Conservation (phyloP, 2,797 vertebrate species). For the Xenopus petersii region DNA sequence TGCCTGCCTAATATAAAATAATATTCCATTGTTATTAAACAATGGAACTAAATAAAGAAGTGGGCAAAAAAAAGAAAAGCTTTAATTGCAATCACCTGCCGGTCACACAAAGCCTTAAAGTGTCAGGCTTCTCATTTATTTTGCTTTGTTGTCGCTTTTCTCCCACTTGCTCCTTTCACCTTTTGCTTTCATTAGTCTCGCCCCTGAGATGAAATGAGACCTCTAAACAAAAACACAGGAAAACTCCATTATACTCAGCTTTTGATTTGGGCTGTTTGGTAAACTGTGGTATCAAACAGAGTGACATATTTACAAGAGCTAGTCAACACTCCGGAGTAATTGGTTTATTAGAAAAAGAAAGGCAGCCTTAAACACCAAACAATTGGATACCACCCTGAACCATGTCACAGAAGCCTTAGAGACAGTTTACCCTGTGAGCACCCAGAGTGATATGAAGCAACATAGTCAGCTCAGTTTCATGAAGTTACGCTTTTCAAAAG, state of each 20-base stretch:
- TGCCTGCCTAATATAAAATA: too few species aligned
- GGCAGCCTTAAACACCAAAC: conserved; percentile 12
- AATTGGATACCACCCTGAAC: not conserved
- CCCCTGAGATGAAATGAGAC: conserved; percentile 25
- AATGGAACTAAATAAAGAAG: not conserved
- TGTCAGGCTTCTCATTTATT: conserved; percentile 3
- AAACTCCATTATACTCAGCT: conserved; percentile 30
- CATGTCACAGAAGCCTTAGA: not conserved
- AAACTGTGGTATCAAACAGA: conserved; percentile 30
- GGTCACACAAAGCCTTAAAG: not conserved
- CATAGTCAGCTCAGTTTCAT: too few species aligned
- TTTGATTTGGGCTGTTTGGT: conserved; percentile 30
- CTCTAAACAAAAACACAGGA: conserved; percentile 19
- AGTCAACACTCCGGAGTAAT: conserved; percentile 32
- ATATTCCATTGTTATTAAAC: too few species aligned
- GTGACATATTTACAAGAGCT: conserved; percentile 31
- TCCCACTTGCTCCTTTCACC: conserved; percentile 29
- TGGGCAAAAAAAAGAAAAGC: conserved; percentile 2
- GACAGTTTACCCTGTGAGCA: too few species aligned
- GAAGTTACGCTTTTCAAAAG: too few species aligned
- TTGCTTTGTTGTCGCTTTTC: conserved; percentile 24
- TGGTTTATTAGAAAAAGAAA: conserved; percentile 27
- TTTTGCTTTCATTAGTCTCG: conserved; percentile 31
- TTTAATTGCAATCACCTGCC: conserved; percentile 25
- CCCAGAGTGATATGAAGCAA: too few species aligned